These are phyloP conservation scores for Oreochromis grahami DNA, from an alignment of 2,797 vertebrate genomes.

Conservation along the genomic window DNA sequence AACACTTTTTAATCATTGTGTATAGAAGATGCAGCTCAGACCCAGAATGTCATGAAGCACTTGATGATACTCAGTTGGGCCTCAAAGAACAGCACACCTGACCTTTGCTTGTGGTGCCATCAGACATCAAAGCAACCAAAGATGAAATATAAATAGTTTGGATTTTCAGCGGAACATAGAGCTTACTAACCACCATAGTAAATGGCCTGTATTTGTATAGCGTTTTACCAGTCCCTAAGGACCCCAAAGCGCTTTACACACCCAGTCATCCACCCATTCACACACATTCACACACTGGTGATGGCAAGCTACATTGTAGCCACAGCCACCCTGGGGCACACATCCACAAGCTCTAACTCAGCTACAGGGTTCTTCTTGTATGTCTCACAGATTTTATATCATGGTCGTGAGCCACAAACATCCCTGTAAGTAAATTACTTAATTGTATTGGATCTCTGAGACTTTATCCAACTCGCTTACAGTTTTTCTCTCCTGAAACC, in stretches of 20 bases:
- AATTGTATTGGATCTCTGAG: constrained; percentile 35
- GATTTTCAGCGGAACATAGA: background rate
- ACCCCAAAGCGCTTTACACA: no score
- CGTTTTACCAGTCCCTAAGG: no score
- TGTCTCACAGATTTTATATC: background rate
- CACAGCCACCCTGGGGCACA: no score
- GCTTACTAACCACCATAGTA: background rate
- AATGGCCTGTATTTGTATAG: no score
- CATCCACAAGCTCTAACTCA: background rate
- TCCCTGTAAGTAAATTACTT: constrained; percentile 31
- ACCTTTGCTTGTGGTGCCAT: constrained; percentile 17
- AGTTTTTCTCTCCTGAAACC: constrained; percentile 29
- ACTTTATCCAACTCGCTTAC: constrained; percentile 25
- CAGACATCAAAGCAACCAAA: background rate
- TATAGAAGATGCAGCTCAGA: background rate
- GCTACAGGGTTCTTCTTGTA: background rate
- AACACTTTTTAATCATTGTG: background rate
- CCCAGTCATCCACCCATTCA: no score
- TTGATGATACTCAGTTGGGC: background rate
- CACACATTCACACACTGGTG: no score
- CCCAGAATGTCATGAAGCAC: background rate
- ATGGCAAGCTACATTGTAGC: no score
- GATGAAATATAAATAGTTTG: constrained; percentile 18
- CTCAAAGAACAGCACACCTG: background rate
- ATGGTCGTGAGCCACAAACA: background rate